Evolutionary conservation across 37 sponge, comb jelly and placozoan species (phyloP).

Genomic region (Geodia barretti): DNA sequence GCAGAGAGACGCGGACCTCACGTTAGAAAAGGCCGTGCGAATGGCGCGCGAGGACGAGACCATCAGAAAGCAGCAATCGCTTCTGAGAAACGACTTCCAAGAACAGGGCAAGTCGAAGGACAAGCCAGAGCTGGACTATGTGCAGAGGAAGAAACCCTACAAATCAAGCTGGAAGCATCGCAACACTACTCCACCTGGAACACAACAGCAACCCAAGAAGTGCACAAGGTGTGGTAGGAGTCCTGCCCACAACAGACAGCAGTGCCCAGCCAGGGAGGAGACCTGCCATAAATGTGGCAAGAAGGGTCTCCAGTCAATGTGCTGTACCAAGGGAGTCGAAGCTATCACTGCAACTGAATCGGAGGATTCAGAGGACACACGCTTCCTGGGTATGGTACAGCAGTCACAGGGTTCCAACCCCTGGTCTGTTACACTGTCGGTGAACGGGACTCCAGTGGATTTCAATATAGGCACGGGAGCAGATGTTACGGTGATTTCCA

Average conservation of each 20-base stretch:
- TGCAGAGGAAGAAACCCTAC: background rate
- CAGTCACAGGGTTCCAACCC: background rate
- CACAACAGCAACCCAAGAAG: background rate
- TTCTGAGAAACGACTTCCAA: conserved; percentile 15
- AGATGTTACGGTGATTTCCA: conserved; percentile 8
- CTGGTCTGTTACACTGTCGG: conserved; percentile 3
- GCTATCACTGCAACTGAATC: conserved; percentile 1
- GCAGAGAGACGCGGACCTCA: conserved; percentile 8
- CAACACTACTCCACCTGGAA: background rate
- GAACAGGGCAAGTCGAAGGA: background rate
- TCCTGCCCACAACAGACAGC: background rate
- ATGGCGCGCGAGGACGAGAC: conserved; percentile 3
- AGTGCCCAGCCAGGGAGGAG: conserved; percentile 17
- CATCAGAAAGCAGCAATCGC: conserved; percentile 28
- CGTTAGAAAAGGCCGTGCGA: conserved; percentile 9
- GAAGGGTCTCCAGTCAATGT: background rate
- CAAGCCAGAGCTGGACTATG: background rate
- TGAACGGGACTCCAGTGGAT: background rate
- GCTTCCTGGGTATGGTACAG: background rate
- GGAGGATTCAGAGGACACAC: too few species aligned
- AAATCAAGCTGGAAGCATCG: background rate
- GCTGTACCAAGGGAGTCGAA: background rate
- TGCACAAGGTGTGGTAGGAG: conserved; percentile 18
- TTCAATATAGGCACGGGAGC: conserved; percentile 32
- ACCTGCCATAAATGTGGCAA: conserved; percentile 16